A percentile compares a stretch with the other conserved stretches of the same genome.
Evolutionary conservation across 2,888 invertebrate genomes (phyloP).

Genomic region (Bunonema sp.): DNA sequence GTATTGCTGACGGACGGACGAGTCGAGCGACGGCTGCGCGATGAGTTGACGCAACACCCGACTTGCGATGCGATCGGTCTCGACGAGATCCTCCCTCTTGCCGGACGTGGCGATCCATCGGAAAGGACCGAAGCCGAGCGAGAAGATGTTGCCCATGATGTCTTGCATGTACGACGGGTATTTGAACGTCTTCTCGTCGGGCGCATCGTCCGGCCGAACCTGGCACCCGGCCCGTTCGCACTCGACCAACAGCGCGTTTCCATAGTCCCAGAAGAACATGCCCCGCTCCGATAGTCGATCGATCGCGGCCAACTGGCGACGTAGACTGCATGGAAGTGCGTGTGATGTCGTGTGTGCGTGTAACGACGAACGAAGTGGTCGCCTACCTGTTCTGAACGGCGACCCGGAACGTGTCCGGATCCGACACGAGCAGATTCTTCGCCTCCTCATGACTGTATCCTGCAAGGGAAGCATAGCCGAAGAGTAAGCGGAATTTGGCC

Average conservation of each 20-base stretch:
- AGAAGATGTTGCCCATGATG: conserved; percentile 58
- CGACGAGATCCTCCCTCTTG: conserved; percentile 48
- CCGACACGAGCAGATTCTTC: conserved; percentile 48
- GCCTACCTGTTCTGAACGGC: conserved; percentile 51
- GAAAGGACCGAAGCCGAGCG: conserved; percentile 57
- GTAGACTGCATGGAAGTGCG: conserved; percentile 45
- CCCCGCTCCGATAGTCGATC: conserved; percentile 50
- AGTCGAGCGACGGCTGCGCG: neutral
- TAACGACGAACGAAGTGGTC: neutral
- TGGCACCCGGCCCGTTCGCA: conserved; percentile 53
- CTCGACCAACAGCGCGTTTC: conserved; percentile 55
- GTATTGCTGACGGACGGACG: conserved; percentile 51
- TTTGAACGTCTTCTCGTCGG: conserved; percentile 49
- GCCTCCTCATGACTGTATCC: no score
- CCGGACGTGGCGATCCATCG: conserved; percentile 56
- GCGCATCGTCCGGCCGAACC: conserved; percentile 41
- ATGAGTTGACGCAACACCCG: neutral
- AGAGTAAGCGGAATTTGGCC: no score
- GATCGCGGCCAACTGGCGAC: conserved; percentile 53
- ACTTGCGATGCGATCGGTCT: conserved; percentile 52
- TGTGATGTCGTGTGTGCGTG: neutral
- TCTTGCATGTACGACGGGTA: conserved; percentile 57
- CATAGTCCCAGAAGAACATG: conserved; percentile 56
- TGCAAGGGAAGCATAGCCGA: no score
- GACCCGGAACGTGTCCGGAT: conserved; percentile 50